A percentile compares a stretch with the other conserved stretches of the same genome.
Conservation (phyloP, 2,888 invertebrate genomes). For the Clitarchus hookeri region DNA sequence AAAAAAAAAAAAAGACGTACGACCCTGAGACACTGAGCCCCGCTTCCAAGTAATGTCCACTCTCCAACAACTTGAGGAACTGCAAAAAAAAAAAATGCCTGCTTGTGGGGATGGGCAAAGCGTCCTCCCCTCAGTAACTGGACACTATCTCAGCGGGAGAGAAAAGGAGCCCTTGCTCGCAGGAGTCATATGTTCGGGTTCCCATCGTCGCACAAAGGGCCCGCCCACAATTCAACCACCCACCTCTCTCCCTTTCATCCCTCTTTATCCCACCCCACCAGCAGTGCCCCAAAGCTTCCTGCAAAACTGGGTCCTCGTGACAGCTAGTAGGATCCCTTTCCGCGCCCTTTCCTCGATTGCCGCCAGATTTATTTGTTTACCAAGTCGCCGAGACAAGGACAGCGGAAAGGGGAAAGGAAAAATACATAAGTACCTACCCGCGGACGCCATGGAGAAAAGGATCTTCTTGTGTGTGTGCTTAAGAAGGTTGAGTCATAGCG, state of each 20-base stretch:
- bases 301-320: background rate
- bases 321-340: background rate
- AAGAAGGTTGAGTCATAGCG: no score
- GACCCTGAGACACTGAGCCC: background rate
- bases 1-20: background rate
- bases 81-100: no score
- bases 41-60: background rate
- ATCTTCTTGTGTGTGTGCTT: no score
- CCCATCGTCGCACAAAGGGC: slow-evolving; percentile 17
- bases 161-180: background rate
- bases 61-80: background rate
- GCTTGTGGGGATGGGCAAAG: background rate
- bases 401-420: background rate
- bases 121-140: background rate
- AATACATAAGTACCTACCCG: background rate
- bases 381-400: slow-evolving; percentile 11
- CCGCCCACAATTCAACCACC: background rate
- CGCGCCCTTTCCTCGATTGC: background rate
- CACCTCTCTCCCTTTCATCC: background rate
- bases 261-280: background rate
- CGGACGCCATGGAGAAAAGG: background rate
- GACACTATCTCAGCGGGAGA: slow-evolving; percentile 1
- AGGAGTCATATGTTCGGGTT: background rate
- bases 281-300: background rate
- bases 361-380: slow-evolving; percentile 25